Evolutionary conservation across 1,140 invertebrate species (phyloP).

Genomic region (Calliphora vicina): DNA sequence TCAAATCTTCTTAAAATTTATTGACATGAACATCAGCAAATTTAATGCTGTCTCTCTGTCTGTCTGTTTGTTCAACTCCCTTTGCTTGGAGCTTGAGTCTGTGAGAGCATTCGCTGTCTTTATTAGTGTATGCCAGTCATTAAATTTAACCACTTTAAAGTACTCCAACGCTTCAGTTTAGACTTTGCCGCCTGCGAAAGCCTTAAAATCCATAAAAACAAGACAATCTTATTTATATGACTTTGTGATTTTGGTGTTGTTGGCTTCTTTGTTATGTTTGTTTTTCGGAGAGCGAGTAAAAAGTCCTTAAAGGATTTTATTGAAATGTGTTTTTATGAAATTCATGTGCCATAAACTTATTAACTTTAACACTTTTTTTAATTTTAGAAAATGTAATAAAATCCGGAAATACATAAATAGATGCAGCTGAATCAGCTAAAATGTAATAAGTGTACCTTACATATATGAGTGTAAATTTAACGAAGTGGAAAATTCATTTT

Average conservation of each 20-base stretch:
- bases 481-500: no score
- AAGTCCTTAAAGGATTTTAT: not conserved
- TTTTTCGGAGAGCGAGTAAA: not conserved
- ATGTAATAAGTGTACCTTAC: no score
- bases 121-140: not conserved
- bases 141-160: not conserved
- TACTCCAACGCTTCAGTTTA: no score
- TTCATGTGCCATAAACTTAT: not conserved
- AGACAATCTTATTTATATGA: not conserved
- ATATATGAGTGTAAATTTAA: no score
- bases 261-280: not conserved
- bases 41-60: not conserved
- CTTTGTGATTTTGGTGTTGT: not conserved
- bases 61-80: no score
- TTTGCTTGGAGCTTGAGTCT: no score
- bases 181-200: not conserved
- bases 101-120: not conserved
- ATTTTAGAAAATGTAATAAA: no score
- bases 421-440: no score
- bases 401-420: no score
- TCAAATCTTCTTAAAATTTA: conserved; percentile 26
- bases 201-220: not conserved
- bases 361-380: no score
- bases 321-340: not conserved
- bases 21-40: not conserved